Evolutionary conservation across 2,888 invertebrate species (phyloP).

Genomic region (Trimorus sp.): DNA sequence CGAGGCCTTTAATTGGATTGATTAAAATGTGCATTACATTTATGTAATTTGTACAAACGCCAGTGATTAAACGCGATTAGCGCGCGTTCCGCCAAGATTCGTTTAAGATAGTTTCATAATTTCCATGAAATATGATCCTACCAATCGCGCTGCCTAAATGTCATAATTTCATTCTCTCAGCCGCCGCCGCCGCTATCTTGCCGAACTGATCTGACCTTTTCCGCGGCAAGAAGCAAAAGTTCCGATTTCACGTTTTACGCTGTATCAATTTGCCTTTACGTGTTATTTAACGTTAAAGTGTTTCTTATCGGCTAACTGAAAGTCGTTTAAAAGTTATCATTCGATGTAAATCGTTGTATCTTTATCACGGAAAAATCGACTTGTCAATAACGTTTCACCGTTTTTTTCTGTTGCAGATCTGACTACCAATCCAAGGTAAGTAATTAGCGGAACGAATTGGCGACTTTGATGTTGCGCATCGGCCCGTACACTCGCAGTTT

Average conservation of each 20-base stretch:
- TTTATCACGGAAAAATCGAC: no score
- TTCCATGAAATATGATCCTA: slow-evolving; percentile 42
- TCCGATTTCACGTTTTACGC: slow-evolving; percentile 19
- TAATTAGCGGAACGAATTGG: no score
- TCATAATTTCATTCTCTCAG: slow-evolving; percentile 44
- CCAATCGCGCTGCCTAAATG: slow-evolving; percentile 37
- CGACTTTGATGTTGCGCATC: no score
- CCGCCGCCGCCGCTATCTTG: slow-evolving; percentile 26
- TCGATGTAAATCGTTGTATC: no score
- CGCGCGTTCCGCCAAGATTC: slow-evolving; percentile 34
- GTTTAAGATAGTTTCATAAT: slow-evolving; percentile 49
- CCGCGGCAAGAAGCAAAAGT: slow-evolving; percentile 29
- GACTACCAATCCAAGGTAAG: no score
- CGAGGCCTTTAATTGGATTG: neutral
- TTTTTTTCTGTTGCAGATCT: no score
- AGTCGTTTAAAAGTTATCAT: neutral
- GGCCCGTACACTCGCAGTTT: no score
- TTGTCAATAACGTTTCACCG: no score
- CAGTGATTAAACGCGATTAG: slow-evolving; percentile 32
- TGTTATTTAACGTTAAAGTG: slow-evolving; percentile 16
- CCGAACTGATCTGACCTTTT: slow-evolving; percentile 49
- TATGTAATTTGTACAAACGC: slow-evolving; percentile 6
- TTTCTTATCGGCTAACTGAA: neutral
- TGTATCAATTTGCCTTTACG: slow-evolving; percentile 20
- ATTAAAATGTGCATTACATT: slow-evolving; percentile 35